These are phyloP conservation scores for Isotomurus palustris DNA, from an alignment of 2,888 invertebrate genomes.

Conservation along the genomic window DNA sequence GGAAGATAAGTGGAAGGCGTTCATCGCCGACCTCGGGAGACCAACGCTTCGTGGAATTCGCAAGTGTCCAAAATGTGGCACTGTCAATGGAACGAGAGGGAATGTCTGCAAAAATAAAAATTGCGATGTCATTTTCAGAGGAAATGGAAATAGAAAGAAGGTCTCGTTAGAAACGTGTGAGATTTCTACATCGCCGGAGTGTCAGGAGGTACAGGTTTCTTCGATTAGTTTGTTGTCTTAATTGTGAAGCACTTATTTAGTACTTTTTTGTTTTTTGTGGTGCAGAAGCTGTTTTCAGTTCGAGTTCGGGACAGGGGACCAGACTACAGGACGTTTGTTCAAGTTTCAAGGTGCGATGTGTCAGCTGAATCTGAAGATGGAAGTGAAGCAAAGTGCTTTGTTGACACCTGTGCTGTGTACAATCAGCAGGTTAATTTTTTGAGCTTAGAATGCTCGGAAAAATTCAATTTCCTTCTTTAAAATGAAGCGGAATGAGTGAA, in stretches of 20 bases:
- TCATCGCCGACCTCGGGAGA: conserved; percentile 59
- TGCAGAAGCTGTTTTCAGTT: conserved; percentile 61
- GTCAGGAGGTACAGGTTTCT: conserved; percentile 16
- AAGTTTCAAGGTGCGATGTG: conserved; percentile 48
- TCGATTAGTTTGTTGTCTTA: neutral
- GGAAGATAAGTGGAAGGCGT: conserved; percentile 43
- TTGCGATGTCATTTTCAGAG: conserved; percentile 64
- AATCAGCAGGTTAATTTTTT: conserved; percentile 10
- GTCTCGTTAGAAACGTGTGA: conserved; percentile 62
- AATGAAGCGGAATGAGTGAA: too few species aligned
- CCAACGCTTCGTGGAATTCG: conserved; percentile 66
- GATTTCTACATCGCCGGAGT: conserved; percentile 49
- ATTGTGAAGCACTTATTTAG: neutral
- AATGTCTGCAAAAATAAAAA: conserved; percentile 66
- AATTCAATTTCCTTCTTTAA: too few species aligned
- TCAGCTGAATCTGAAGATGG: neutral
- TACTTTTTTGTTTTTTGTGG: conserved; percentile 34
- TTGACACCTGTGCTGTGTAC: conserved; percentile 53
- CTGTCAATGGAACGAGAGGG: conserved; percentile 66
- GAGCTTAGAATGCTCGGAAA: neutral
- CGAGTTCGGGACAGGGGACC: conserved; percentile 55
- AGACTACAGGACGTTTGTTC: conserved; percentile 70
- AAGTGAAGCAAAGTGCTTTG: conserved; percentile 55
- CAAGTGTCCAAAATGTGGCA: conserved; percentile 70
- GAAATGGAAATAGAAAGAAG: conserved; percentile 54